A percentile compares a stretch with the other conserved stretches of the same genome.
Evolutionary conservation across 2,888 invertebrate species (phyloP).

Genomic region (Heliconius ismenius): DNA sequence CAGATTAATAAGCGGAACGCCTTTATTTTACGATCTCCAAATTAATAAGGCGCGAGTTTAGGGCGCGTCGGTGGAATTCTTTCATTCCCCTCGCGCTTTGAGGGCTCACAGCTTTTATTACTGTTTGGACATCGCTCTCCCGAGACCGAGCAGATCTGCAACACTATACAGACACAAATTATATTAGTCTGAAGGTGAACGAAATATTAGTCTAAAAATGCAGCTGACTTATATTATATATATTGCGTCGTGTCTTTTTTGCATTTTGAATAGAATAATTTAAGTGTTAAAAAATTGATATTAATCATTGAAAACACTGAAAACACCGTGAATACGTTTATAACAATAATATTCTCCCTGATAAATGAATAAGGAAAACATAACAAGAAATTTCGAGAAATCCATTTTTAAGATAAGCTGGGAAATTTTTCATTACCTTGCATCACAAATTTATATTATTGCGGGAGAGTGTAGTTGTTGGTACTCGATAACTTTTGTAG

Average conservation of each 20-base stretch:
- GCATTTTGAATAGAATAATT: not conserved
- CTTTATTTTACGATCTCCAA: conserved; percentile 48
- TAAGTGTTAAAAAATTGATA: not conserved
- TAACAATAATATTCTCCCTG: not conserved
- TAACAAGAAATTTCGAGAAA: not conserved
- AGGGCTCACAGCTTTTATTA: conserved; percentile 44
- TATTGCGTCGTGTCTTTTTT: not conserved
- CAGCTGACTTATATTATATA: not conserved
- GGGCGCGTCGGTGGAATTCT: conserved; percentile 41
- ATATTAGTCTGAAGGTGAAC: conserved; percentile 19
- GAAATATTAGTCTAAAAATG: not conserved
- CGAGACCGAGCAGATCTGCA: conserved; percentile 33
- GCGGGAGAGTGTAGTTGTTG: not conserved
- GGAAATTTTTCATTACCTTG: not conserved
- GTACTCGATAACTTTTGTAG: not conserved
- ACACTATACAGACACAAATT: conserved; percentile 25
- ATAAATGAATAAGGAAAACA: not conserved
- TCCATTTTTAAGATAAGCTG: not conserved
- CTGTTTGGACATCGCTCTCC: conserved; percentile 42
- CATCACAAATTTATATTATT: not conserved
- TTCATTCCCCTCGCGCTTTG: conserved; percentile 37
- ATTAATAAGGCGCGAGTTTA: conserved; percentile 50
- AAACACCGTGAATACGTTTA: not conserved
- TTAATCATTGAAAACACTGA: not conserved
- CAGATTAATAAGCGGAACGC: conserved; percentile 48